Conservation (phyloP, 2,113 vertebrate genomes). For the Neofelis nebulosa region DNA sequence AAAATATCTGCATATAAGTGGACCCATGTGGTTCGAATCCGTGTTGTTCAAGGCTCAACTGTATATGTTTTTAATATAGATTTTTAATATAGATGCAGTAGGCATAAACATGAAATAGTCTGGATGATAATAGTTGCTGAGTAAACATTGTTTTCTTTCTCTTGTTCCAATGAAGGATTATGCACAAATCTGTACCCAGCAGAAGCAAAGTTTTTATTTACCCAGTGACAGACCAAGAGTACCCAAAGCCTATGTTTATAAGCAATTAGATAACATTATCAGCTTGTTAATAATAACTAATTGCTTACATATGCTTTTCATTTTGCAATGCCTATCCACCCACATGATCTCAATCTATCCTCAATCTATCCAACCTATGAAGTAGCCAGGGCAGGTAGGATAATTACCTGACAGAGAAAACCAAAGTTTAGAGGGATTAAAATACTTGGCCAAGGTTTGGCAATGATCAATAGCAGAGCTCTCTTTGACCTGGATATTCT, state of each 20-base stretch:
- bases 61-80: neutral
- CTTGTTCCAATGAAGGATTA: neutral
- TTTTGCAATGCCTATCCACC: slow-evolving; percentile 1
- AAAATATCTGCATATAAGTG: neutral
- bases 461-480: neutral
- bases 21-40: neutral
- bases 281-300: slow-evolving; percentile 18
- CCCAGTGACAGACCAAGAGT: neutral
- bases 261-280: slow-evolving; percentile 32
- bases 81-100: neutral
- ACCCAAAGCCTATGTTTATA: slow-evolving; percentile 37
- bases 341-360: neutral
- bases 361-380: neutral
- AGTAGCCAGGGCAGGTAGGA: neutral
- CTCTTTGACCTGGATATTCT: neutral
- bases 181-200: neutral
- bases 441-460: neutral
- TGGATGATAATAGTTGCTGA: neutral
- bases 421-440: neutral
- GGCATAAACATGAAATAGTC: neutral
- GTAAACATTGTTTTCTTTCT: neutral
- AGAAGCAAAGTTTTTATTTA: slow-evolving; percentile 37
- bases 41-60: neutral
- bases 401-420: slow-evolving; percentile 13
- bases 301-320: neutral